A percentile compares a stretch with the other conserved stretches of the same genome.
phyloP scores from a whole-genome alignment of 2,113 vertebrate genomes.

The Myrmecophaga tridactyla region DNA sequence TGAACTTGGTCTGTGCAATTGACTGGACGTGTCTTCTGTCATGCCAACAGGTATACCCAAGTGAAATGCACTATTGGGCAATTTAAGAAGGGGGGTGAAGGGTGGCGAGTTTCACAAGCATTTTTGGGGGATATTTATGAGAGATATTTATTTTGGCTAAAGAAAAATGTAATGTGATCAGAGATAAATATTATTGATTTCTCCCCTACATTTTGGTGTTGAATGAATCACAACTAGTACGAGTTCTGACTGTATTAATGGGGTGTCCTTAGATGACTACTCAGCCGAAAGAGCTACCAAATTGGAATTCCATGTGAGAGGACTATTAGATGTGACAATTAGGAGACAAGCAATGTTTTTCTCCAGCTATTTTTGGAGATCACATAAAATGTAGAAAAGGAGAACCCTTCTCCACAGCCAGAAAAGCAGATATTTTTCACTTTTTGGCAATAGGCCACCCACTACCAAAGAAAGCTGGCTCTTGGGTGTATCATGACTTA shows the following conservation, averaged over 20 bases:
- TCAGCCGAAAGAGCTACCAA: conserved; percentile 26
- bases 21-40: not conserved
- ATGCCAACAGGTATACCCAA: not conserved
- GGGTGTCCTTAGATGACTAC: conserved; percentile 54
- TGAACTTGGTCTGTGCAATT: not conserved
- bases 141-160: conserved; percentile 18
- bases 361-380: not conserved
- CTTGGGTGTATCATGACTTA: not conserved
- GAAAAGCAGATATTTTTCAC: not conserved
- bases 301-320: conserved; percentile 56
- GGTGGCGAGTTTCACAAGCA: not conserved
- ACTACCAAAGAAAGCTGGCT: not conserved
- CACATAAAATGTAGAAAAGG: not conserved
- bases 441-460: too few species aligned
- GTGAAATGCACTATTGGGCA: not conserved
- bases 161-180: conserved; percentile 53
- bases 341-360: not conserved
- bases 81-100: not conserved
- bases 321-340: conserved; percentile 40
- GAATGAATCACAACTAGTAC: conserved; percentile 57
- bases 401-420: not conserved
- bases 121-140: conserved; percentile 26
- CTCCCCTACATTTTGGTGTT: conserved; percentile 59
- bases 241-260: conserved; percentile 53
- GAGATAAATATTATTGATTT: conserved; percentile 65